Conservation (phyloP, 2,888 invertebrate species). For the Rhamnusium bicolor region DNA sequence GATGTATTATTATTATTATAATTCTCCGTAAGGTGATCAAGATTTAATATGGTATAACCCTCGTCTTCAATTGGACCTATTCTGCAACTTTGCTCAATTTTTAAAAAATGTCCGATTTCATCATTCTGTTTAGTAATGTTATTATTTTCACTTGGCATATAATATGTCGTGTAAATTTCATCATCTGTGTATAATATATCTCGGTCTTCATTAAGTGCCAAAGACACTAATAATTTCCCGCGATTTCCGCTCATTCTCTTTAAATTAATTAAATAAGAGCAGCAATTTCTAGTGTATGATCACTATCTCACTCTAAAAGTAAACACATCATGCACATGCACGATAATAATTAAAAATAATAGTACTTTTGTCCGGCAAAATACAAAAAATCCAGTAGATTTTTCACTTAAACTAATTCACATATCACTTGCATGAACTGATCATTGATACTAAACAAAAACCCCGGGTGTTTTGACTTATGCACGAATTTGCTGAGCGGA, state of each 20-base stretch:
- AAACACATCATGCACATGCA: not conserved
- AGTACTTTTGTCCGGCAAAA: too few species aligned
- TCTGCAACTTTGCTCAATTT: not conserved
- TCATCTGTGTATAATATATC: not conserved
- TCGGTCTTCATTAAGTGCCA: not conserved
- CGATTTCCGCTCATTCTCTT: conserved; percentile 2
- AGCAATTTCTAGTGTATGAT: not conserved
- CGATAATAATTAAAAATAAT: not conserved
- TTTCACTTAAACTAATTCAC: not conserved
- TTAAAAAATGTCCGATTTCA: not conserved
- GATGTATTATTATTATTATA: not conserved
- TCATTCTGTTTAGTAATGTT: not conserved
- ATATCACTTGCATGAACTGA: not conserved
- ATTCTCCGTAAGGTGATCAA: not conserved
- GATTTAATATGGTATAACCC: not conserved
- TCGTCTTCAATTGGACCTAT: not conserved
- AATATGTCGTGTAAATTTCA: not conserved
- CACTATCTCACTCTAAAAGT: conserved; percentile 1
- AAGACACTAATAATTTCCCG: not conserved
- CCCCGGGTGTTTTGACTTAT: not conserved
- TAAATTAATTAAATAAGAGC: not conserved
- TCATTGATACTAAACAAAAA: not conserved
- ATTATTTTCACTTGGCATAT: conserved; percentile 2
- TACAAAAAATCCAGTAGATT: not conserved
- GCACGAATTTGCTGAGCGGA: not conserved